Conservation (phyloP, 2,113 vertebrate species). For the Myotis davidii region DNA sequence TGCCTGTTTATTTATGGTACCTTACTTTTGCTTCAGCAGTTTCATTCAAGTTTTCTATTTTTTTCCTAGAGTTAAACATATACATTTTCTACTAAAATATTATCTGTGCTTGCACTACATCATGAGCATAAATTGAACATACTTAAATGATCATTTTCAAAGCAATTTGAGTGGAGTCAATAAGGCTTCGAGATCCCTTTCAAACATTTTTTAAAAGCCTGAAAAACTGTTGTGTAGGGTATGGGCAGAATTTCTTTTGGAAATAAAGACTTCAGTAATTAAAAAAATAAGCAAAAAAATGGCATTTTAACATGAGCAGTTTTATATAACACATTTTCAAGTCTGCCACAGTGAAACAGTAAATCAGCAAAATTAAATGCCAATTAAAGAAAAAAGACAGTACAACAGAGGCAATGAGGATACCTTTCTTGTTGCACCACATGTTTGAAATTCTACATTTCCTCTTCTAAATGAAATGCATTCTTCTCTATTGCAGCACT, state of each 20-base stretch:
- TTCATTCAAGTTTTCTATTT: constrained; percentile 65
- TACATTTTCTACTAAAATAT: constrained; percentile 67
- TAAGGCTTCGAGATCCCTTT: constrained; percentile 68
- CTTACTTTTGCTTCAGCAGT: constrained; percentile 61
- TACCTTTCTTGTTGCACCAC: background rate
- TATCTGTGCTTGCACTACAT: constrained; percentile 49
- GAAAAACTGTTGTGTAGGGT: background rate
- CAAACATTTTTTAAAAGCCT: constrained; percentile 57
- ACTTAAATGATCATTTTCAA: constrained; percentile 59
- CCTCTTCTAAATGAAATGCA: constrained; percentile 36
- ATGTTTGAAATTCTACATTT: background rate
- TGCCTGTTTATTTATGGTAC: constrained; percentile 66
- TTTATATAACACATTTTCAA: constrained; percentile 41
- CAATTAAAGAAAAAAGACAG: constrained; percentile 30
- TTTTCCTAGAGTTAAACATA: constrained; percentile 45
- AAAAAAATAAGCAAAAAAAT: background rate
- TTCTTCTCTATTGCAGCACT: constrained; percentile 36
- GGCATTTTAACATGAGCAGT: constrained; percentile 13
- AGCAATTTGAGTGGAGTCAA: constrained; percentile 58
- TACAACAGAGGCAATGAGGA: background rate
- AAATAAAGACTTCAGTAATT: constrained; percentile 66
- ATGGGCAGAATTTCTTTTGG: constrained; percentile 66
- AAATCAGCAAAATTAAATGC: constrained; percentile 46
- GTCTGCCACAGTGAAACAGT: background rate
- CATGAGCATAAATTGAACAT: constrained; percentile 67